Evolutionary conservation across 2,888 invertebrate species (phyloP).

Genomic region (Malacosoma neustria): DNA sequence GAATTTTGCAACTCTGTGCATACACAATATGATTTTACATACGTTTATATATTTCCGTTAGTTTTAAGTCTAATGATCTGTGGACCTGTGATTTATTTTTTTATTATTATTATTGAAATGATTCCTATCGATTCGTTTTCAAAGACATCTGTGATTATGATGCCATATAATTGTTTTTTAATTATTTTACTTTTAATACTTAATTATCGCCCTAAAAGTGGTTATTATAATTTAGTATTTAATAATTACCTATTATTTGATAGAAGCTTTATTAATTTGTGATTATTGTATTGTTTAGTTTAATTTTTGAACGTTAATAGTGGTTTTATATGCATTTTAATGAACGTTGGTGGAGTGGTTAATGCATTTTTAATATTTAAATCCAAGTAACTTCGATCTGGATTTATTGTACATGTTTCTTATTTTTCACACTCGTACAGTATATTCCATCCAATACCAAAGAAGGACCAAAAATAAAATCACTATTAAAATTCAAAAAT

Average conservation of each 20-base stretch:
- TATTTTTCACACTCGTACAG: too few relatives aligned
- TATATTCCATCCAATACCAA: too few relatives aligned
- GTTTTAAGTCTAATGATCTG: conserved; percentile 51
- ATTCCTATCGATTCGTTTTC: conserved; percentile 53
- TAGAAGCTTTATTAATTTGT: conserved; percentile 15
- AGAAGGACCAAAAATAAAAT: not conserved
- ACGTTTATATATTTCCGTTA: conserved; percentile 34
- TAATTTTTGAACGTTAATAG: conserved; percentile 1
- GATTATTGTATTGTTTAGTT: conserved; percentile 29
- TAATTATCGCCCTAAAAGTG: conserved; percentile 32
- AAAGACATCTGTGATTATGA: conserved; percentile 58
- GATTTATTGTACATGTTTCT: too few relatives aligned
- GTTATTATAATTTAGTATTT: conserved; percentile 41
- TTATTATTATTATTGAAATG: conserved; percentile 48
- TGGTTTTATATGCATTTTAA: not conserved
- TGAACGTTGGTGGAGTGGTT: not conserved
- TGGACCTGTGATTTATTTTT: conserved; percentile 62
- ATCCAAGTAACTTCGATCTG: not conserved
- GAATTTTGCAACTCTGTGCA: conserved; percentile 15
- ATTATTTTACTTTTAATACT: conserved; percentile 7
- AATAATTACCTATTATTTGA: conserved; percentile 22
- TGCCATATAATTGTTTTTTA: conserved; percentile 48
- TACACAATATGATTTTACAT: conserved; percentile 10
- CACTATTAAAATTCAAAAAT: conserved; percentile 3
- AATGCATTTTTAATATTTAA: not conserved